phyloP scores from a whole-genome alignment of 2,113 vertebrate genomes.

The Indicator indicator region DNA sequence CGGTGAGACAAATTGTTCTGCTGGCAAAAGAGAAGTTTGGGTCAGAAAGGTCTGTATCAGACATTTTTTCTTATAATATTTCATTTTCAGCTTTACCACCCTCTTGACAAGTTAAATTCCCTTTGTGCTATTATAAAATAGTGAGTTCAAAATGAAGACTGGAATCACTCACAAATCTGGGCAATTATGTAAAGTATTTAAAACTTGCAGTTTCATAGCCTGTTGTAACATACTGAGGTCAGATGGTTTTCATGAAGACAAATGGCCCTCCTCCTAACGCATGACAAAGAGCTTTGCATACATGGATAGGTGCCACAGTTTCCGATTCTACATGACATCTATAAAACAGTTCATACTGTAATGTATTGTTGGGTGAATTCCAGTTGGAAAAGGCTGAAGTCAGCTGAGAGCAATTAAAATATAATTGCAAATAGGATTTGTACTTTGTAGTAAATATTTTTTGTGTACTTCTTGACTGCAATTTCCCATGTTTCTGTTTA shows the following conservation, averaged over 20 bases:
- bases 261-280: background rate
- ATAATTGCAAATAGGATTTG: constrained; percentile 17
- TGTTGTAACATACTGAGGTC: constrained; percentile 34
- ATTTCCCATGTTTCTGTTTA: background rate
- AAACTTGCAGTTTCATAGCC: constrained; percentile 43
- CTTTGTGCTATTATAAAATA: constrained; percentile 69
- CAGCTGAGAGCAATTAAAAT: constrained; percentile 43
- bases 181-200: constrained; percentile 61
- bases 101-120: constrained; percentile 70
- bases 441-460: constrained; percentile 11
- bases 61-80: constrained; percentile 75
- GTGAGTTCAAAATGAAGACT: constrained; percentile 64
- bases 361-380: constrained; percentile 50
- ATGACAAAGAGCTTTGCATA: background rate
- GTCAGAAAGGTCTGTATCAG: constrained; percentile 71
- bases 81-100: constrained; percentile 73
- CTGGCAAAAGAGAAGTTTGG: constrained; percentile 65
- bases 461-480: background rate
- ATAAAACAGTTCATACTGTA: background rate
- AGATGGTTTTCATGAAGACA: constrained; percentile 34
- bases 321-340: constrained; percentile 10
- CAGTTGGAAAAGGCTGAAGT: constrained; percentile 29
- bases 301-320: background rate
- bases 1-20: constrained; percentile 75
- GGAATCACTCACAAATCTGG: constrained; percentile 39